Conservation (phyloP, 2,797 vertebrate species). For the Myotis pilosus region DNA sequence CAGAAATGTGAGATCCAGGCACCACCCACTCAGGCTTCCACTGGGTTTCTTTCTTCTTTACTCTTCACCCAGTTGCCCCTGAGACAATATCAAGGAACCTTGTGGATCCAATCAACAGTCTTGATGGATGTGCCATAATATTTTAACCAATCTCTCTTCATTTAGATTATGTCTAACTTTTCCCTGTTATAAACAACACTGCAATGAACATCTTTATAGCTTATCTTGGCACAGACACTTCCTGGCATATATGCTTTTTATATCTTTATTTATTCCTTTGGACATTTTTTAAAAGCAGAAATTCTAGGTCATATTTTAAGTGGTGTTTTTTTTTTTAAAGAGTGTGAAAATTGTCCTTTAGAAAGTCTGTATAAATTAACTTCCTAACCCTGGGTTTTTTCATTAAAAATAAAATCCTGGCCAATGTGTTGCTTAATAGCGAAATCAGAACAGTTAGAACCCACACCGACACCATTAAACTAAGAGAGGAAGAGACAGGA, state of each 20-base stretch:
- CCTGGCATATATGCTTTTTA: background rate
- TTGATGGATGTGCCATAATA: background rate
- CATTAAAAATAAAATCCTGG: constrained; percentile 18
- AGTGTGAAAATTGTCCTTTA: background rate
- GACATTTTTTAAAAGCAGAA: background rate
- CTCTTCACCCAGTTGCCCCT: background rate
- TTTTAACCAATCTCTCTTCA: background rate
- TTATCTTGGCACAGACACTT: background rate
- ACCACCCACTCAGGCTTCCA: background rate
- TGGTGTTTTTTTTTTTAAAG: background rate
- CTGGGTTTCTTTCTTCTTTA: background rate
- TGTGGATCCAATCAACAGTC: background rate
- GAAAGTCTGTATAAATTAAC: background rate
- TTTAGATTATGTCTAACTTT: constrained; percentile 19
- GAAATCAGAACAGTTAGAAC: constrained; percentile 43
- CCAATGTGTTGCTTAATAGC: background rate
- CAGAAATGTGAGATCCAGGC: background rate
- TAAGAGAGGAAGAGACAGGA: background rate
- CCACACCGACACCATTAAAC: background rate
- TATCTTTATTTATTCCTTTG: background rate
- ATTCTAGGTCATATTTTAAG: background rate
- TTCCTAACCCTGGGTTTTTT: background rate
- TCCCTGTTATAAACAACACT: background rate
- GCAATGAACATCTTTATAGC: background rate
- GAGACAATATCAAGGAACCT: background rate